Evolutionary conservation across 2,113 vertebrate species (phyloP).

Genomic region (Gallinago media): DNA sequence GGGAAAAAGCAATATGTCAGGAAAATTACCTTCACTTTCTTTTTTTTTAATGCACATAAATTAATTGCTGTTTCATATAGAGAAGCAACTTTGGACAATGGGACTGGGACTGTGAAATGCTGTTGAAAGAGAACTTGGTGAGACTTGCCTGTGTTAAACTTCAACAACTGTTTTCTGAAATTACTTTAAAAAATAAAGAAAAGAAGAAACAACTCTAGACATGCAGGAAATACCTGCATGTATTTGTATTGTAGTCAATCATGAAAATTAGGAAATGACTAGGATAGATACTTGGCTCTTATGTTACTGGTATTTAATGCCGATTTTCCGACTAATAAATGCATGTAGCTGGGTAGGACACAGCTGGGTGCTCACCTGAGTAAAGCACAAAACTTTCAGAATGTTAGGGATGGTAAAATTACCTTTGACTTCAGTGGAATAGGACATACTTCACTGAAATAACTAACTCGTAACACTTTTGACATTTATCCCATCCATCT

Average conservation of each 20-base stretch:
- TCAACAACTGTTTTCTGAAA: not conserved
- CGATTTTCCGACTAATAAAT: constrained; percentile 11
- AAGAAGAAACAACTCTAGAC: not conserved
- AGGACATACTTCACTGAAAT: not conserved
- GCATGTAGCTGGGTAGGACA: not conserved
- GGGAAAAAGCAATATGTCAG: not conserved
- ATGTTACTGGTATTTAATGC: not conserved
- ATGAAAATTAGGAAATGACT: not conserved
- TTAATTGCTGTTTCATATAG: not conserved
- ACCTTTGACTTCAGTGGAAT: not conserved
- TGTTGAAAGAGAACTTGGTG: not conserved
- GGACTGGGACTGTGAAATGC: not conserved
- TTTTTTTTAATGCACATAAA: not conserved
- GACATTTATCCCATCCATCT: not conserved
- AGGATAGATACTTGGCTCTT: not conserved
- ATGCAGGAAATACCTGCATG: constrained; percentile 1
- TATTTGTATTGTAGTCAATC: constrained; percentile 10
- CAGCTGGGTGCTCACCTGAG: not conserved
- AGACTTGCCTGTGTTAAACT: not conserved
- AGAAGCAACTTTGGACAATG: not conserved
- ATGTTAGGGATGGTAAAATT: not conserved
- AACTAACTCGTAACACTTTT: not conserved
- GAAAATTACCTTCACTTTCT: not conserved
- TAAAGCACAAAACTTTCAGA: constrained; percentile 10
- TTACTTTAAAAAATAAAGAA: not conserved